Conservation (phyloP, 2,888 invertebrate species). For the Caenorhabditis angaria region DNA sequence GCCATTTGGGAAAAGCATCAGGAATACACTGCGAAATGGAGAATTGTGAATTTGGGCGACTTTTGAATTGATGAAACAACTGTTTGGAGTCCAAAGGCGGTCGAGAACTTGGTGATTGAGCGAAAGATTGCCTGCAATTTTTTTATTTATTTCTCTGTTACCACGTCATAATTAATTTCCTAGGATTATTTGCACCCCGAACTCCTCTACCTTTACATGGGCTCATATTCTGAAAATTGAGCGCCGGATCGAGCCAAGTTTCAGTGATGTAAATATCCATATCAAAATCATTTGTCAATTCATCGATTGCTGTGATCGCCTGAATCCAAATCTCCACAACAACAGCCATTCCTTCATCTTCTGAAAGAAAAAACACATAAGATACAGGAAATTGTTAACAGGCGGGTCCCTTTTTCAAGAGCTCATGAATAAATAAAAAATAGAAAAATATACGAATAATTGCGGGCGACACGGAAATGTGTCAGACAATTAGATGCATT, state of each 20-base stretch:
- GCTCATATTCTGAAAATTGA: conserved; percentile 54
- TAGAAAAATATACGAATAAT: not conserved
- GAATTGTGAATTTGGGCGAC: conserved; percentile 61
- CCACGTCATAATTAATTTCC: not conserved
- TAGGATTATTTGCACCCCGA: not conserved
- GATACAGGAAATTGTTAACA: too few relatives aligned
- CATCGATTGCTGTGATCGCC: conserved; percentile 61
- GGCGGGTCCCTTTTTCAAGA: not conserved
- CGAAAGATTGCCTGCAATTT: conserved; percentile 53
- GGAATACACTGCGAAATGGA: conserved; percentile 59
- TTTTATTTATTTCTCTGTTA: not conserved
- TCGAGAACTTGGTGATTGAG: conserved; percentile 59
- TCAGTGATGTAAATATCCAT: conserved; percentile 66
- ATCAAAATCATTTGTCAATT: conserved; percentile 62
- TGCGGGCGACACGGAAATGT: not conserved
- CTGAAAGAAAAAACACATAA: conserved; percentile 28
- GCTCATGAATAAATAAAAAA: too few relatives aligned
- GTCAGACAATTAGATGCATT: not conserved
- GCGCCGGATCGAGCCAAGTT: conserved; percentile 59
- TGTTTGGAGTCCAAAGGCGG: conserved; percentile 68
- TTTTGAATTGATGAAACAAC: conserved; percentile 66
- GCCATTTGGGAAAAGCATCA: conserved; percentile 65
- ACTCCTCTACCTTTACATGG: conserved; percentile 53
- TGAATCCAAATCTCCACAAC: conserved; percentile 61
- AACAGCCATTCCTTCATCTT: conserved; percentile 57